A percentile compares a stretch with the other conserved stretches of the same genome.
phyloP scores from a whole-genome alignment of 2,888 invertebrate genomes.

The Ecdyonurus torrentis region DNA sequence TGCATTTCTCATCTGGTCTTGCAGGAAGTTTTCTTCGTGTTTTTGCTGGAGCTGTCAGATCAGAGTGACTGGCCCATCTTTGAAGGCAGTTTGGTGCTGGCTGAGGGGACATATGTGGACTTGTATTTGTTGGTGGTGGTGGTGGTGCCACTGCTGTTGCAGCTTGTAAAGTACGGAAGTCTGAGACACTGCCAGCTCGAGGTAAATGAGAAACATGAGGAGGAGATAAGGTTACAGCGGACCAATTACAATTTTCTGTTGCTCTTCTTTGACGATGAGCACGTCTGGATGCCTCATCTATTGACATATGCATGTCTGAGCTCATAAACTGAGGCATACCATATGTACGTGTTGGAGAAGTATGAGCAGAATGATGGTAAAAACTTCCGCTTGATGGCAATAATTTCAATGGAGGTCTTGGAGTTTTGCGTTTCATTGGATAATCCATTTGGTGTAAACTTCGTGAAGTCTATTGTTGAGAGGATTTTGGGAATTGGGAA shows the following conservation, averaged over 20 bases:
- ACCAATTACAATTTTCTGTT: neutral
- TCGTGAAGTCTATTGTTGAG: neutral
- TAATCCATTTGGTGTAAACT: neutral
- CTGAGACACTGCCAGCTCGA: neutral
- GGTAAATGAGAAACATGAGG: neutral
- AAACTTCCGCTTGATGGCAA: neutral
- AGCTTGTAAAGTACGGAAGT: neutral
- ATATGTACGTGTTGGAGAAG: neutral
- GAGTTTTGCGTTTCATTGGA: neutral
- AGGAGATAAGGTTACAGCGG: neutral
- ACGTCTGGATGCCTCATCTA: neutral
- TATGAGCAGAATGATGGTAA: neutral
- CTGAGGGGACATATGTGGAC: neutral
- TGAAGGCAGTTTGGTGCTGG: neutral
- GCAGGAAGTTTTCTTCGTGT: neutral
- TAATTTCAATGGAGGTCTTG: neutral
- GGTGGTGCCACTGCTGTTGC: too few species aligned
- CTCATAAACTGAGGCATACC: neutral
- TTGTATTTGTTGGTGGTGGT: neutral
- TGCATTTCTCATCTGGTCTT: neutral
- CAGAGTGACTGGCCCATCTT: neutral
- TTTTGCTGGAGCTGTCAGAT: neutral
- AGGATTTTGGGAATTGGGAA: neutral
- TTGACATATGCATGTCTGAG: neutral
- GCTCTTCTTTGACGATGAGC: neutral